Conservation (phyloP, 2,113 vertebrate genomes). For the Tragelaphus imberbis region DNA sequence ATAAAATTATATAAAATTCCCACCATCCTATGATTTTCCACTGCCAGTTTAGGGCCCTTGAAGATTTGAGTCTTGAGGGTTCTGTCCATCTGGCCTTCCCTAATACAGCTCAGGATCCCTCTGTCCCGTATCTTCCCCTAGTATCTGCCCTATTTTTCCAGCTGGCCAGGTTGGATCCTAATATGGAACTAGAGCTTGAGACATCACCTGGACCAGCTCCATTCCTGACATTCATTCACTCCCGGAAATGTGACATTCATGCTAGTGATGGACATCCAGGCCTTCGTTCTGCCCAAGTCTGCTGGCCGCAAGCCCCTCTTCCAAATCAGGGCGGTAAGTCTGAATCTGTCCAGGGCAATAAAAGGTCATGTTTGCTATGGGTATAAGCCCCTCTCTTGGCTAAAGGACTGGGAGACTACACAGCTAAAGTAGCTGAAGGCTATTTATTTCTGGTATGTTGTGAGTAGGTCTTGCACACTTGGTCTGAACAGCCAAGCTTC, state of each 20-base stretch:
- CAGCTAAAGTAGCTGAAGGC: not conserved
- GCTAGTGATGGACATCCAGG: conserved; percentile 63
- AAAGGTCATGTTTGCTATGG: not conserved
- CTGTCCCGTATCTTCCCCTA: not conserved
- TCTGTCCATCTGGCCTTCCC: not conserved
- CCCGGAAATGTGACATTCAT: conserved; percentile 45
- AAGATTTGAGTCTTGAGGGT: not conserved
- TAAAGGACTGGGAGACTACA: not conserved
- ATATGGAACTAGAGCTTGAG: conserved; percentile 67
- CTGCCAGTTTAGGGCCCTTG: not conserved
- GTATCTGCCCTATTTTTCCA: conserved; percentile 34
- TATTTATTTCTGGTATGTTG: not conserved
- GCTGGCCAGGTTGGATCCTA: conserved; percentile 70
- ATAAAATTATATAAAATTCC: not conserved
- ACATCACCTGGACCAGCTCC: conserved; percentile 59
- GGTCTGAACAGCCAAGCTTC: not conserved
- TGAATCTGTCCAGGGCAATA: accelerated
- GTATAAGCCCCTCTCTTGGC: not conserved
- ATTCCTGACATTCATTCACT: conserved; percentile 59
- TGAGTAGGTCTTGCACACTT: not conserved
- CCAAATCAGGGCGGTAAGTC: conserved; percentile 74
- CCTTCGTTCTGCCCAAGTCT: conserved; percentile 66
- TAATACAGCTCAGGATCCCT: not conserved
- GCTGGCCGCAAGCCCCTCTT: conserved; percentile 66
- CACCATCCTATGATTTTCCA: not conserved